A percentile compares a stretch with the other conserved stretches of the same genome.
phyloP scores from a whole-genome alignment of 2,888 invertebrate species.

The Cremastobaeus sp. region DNA sequence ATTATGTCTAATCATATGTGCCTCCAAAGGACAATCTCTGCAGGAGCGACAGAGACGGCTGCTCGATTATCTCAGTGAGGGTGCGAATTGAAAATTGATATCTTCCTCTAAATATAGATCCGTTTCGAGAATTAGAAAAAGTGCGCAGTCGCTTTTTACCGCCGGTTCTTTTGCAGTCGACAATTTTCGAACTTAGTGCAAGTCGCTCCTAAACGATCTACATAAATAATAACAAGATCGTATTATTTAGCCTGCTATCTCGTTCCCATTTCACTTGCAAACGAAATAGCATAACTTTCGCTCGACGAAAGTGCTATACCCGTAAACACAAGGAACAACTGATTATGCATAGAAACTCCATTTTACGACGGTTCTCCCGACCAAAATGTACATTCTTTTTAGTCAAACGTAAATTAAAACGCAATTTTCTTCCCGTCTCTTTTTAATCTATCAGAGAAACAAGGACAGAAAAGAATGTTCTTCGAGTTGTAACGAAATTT shows the following conservation, averaged over 20 bases:
- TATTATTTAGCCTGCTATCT: constrained; percentile 22
- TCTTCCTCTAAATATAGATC: too few relatives aligned
- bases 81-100: too few relatives aligned
- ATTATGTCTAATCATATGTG: constrained; percentile 15
- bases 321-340: constrained; percentile 33
- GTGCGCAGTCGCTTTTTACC: too few relatives aligned
- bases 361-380: constrained; percentile 18
- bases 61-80: too few relatives aligned
- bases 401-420: not conserved
- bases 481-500: too few relatives aligned
- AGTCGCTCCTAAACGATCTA: too few relatives aligned
- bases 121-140: too few relatives aligned
- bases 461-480: too few relatives aligned
- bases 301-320: constrained; percentile 46
- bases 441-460: not conserved
- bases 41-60: not conserved
- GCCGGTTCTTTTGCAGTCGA: too few relatives aligned
- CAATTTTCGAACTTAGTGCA: too few relatives aligned
- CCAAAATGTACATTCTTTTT: not conserved
- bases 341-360: constrained; percentile 42
- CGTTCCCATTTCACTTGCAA: constrained; percentile 45
- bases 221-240: constrained; percentile 26
- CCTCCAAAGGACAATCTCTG: not conserved
- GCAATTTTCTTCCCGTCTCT: not conserved
- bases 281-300: constrained; percentile 51